Evolutionary conservation across 2,888 invertebrate genomes (phyloP).

Genomic region (Crossocerus cetratus): DNA sequence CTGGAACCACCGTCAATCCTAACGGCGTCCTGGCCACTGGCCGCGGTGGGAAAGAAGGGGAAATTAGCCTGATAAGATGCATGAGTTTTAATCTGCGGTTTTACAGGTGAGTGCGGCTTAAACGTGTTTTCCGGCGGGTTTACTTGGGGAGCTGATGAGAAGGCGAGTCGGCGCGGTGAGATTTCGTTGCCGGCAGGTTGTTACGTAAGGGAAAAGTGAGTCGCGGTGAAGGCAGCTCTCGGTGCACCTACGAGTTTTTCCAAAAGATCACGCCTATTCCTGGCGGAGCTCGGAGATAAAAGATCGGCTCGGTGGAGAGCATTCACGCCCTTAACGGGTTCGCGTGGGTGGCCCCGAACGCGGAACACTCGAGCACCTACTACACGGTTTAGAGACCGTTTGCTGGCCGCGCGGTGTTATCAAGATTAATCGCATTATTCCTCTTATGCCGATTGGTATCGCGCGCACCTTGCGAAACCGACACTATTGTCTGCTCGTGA

Average conservation of each 20-base stretch:
- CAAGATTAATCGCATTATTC: conserved; percentile 49
- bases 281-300: neutral
- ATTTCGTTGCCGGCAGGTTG: neutral
- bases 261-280: conserved; percentile 11
- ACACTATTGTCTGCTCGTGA: conserved; percentile 32
- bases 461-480: conserved; percentile 35
- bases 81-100: too few relatives aligned
- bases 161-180: neutral
- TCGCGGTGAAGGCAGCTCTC: neutral
- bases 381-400: conserved; percentile 23
- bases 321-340: conserved; percentile 16
- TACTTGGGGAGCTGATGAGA: too few relatives aligned
- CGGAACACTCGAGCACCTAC: conserved; percentile 24
- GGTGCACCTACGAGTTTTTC: too few relatives aligned
- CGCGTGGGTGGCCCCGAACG: conserved; percentile 39
- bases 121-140: too few relatives aligned
- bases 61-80: too few relatives aligned
- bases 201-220: neutral
- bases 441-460: conserved; percentile 41
- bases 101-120: too few relatives aligned
- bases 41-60: too few relatives aligned
- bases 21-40: too few relatives aligned
- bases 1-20: too few relatives aligned
- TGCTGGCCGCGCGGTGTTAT: conserved; percentile 21
- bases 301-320: too few relatives aligned